Base-by-base conservation (phyloP, 1,140 invertebrate genomes). In the Cotesia vestalis region DNA sequence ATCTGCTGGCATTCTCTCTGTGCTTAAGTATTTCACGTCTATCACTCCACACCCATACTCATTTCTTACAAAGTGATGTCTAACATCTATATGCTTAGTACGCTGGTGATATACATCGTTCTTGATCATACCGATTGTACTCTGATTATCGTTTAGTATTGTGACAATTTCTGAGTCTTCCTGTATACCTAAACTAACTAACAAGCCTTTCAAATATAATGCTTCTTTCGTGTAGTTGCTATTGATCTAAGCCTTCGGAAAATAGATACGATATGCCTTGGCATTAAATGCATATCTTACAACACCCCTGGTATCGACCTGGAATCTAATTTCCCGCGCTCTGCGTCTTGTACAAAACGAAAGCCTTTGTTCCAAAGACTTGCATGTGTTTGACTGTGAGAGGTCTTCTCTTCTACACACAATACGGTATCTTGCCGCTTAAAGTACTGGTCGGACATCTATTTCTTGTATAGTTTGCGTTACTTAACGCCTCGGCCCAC, bases 71-170 rank as follows among this genome's bases (percentile, higher is more conserved):
- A 82, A 85, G 71, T 85, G 80, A 69, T 80, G 78, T 4, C 75
- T 67, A 1, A 87, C 73, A 57, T 86, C 83, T 36, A 87, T 87
- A 66, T 87, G 85, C 52, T 88, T 88, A 0, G 79, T 84, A 35
- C 80, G 73, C 8, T 76, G 69, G 69, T 85, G 81, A 59, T 74
- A 79, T 27, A 27, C 27, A 2, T 27, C 27, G 1, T 27, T 27
- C 27, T 27, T 27, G 0, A 27, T 27, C 27, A 27, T 27, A 27
- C 27, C 2, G 3, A 27, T 27, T 27, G 27, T 0, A 3, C 27
- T 27, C 27, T 27, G 27, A 0, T 27, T 27, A 3, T 27, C 27
- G 2, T 27, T 27, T 2, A 27, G 27, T 27, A 27, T 27, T 2
- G 27, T 27, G 27, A 27, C 27, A 27, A 0, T 27, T 3, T 27